Conservation (phyloP, 2,888 invertebrate species). For the Drosophila rellima region DNA sequence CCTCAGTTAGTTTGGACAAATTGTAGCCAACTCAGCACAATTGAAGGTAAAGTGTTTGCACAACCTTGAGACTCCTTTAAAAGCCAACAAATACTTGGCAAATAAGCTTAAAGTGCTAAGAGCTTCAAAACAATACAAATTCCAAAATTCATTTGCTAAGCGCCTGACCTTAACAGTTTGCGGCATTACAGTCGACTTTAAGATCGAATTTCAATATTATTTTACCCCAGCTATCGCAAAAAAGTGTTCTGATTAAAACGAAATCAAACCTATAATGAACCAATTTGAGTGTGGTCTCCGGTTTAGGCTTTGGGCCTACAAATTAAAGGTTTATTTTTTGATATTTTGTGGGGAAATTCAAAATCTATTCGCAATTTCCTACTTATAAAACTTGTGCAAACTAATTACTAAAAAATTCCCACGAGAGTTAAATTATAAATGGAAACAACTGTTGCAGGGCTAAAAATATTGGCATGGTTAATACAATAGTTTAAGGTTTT, state of each 20-base stretch:
- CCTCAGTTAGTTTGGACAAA: conserved; percentile 10
- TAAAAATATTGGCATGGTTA: background rate
- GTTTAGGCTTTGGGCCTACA: no score
- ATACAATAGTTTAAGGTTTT: conserved; percentile 6
- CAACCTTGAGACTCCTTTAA: conserved; percentile 29
- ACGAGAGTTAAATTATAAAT: background rate
- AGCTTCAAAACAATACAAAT: conserved; percentile 10
- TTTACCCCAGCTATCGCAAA: background rate
- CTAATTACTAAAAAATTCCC: background rate
- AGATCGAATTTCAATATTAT: background rate
- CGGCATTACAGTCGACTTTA: background rate
- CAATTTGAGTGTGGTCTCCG: no score
- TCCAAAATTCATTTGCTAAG: conserved; percentile 2
- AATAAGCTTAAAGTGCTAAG: conserved; percentile 17
- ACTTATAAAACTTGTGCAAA: background rate
- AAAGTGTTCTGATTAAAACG: background rate
- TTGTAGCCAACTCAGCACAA: conserved; percentile 8
- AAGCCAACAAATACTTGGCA: conserved; percentile 7
- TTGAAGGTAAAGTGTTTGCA: conserved; percentile 11
- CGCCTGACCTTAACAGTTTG: conserved; percentile 5
- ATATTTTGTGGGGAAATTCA: background rate
- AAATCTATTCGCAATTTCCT: background rate
- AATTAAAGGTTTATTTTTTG: no score
- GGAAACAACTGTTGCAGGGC: background rate
- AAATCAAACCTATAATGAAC: no score